A percentile compares a stretch with the other conserved stretches of the same genome.
phyloP scores from a whole-genome alignment of 2,888 invertebrate genomes.

The Drosophila yooni region DNA sequence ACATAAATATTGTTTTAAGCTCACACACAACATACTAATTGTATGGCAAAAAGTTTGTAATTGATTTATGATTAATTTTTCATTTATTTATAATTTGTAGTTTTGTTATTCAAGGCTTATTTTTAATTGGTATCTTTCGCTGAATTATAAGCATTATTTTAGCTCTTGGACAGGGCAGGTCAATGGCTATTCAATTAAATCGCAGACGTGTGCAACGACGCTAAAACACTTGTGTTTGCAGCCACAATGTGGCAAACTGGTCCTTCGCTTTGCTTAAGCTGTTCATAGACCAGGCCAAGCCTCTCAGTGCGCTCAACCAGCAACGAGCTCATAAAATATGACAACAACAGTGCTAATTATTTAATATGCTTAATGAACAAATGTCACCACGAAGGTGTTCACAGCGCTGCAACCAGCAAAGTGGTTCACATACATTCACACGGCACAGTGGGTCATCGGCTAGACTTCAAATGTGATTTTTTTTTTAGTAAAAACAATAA shows the following conservation, averaged over 20 bases:
- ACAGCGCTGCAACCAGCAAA: conserved; percentile 40
- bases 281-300: conserved; percentile 54
- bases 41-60: neutral
- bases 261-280: conserved; percentile 39
- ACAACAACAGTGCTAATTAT: conserved; percentile 75
- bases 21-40: neutral
- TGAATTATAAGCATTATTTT: neutral
- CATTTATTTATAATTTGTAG: neutral
- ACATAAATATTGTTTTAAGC: neutral
- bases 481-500: no score
- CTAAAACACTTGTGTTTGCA: conserved; percentile 38
- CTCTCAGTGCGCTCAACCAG: conserved; percentile 57
- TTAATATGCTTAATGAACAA: conserved; percentile 78
- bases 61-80: neutral
- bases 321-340: conserved; percentile 68
- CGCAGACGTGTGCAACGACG: conserved; percentile 27
- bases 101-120: neutral
- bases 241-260: conserved; percentile 56
- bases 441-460: conserved; percentile 36
- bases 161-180: conserved; percentile 6
- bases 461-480: neutral
- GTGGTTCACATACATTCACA: conserved; percentile 41
- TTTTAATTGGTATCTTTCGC: neutral
- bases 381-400: conserved; percentile 70
- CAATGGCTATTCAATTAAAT: conserved; percentile 61